A percentile compares a stretch with the other conserved stretches of the same genome.
These are phyloP conservation scores for Petroica traversi DNA, from an alignment of 2,113 vertebrate species.

Conservation along the genomic window DNA sequence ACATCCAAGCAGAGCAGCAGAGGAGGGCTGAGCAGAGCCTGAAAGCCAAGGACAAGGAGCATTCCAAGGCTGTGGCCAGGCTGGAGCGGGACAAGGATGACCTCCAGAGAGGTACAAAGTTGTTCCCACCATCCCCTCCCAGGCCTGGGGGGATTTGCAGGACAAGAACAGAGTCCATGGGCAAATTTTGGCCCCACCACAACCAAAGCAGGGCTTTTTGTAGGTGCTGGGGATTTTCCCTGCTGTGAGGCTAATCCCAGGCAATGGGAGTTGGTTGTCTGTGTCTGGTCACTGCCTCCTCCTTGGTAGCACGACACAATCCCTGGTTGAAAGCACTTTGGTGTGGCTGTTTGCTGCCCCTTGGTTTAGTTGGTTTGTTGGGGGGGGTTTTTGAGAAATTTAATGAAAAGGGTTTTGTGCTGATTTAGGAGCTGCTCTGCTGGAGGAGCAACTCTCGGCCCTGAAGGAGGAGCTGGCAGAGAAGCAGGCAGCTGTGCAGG, in stretches of 20 bases:
- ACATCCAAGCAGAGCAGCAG: slow-evolving; percentile 50
- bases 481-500: slow-evolving; percentile 69
- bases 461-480: slow-evolving; percentile 73
- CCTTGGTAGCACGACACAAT: not conserved
- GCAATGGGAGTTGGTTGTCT: not conserved
- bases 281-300: not conserved
- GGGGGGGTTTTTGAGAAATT: not conserved
- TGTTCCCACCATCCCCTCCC: not conserved
- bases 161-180: not conserved
- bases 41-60: slow-evolving; percentile 50
- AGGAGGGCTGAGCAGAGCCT: slow-evolving; percentile 71
- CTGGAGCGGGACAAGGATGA: slow-evolving; percentile 73
- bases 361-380: not conserved
- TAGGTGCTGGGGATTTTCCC: not conserved
- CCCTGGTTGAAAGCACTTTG: not conserved
- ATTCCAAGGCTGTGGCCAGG: slow-evolving; percentile 52
- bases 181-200: not conserved
- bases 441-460: slow-evolving; percentile 70
- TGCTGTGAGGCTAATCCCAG: not conserved
- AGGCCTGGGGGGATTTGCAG: accelerated
- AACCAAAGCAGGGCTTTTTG: not conserved
- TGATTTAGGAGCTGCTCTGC: slow-evolving; percentile 56
- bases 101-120: slow-evolving; percentile 73
- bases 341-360: not conserved
- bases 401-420: not conserved